phyloP scores from a whole-genome alignment of 2,113 vertebrate species.

The Irena cyanogastra region DNA sequence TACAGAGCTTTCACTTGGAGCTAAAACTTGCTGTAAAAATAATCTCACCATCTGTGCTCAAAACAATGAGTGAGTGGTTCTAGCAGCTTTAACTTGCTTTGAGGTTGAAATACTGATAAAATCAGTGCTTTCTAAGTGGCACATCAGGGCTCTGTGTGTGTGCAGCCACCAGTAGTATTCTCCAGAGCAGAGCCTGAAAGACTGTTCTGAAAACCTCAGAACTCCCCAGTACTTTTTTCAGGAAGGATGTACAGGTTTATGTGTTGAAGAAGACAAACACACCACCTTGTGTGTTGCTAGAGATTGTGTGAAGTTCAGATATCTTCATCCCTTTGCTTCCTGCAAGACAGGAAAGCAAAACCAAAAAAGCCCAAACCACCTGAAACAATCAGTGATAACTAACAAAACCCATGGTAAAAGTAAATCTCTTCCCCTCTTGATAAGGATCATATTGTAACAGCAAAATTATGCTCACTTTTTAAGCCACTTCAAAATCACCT shows the following conservation, averaged over 20 bases:
- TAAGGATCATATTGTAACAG: background rate
- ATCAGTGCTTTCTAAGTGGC: background rate
- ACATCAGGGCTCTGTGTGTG: background rate
- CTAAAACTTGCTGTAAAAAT: slow-evolving; percentile 40
- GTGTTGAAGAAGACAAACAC: background rate
- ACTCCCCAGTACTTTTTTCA: background rate
- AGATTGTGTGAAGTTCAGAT: background rate
- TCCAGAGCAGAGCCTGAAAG: background rate
- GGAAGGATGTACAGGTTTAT: background rate
- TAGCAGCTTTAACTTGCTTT: background rate
- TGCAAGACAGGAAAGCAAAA: background rate
- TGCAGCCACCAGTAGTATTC: background rate
- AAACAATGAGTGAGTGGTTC: background rate
- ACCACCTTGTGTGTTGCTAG: background rate
- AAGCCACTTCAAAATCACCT: background rate
- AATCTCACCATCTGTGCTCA: slow-evolving; percentile 44
- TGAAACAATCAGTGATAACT: background rate
- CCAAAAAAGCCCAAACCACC: background rate
- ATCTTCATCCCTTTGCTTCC: background rate
- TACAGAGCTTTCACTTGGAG: background rate
- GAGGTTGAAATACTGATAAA: background rate
- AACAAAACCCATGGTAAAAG: background rate
- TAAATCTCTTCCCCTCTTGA: background rate
- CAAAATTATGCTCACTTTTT: background rate
- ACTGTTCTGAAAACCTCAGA: background rate